Percentiles rank a stretch among this genome's conserved stretches.
Conservation (phyloP, 2,113 vertebrate species). For the Eurypyga helias region DNA sequence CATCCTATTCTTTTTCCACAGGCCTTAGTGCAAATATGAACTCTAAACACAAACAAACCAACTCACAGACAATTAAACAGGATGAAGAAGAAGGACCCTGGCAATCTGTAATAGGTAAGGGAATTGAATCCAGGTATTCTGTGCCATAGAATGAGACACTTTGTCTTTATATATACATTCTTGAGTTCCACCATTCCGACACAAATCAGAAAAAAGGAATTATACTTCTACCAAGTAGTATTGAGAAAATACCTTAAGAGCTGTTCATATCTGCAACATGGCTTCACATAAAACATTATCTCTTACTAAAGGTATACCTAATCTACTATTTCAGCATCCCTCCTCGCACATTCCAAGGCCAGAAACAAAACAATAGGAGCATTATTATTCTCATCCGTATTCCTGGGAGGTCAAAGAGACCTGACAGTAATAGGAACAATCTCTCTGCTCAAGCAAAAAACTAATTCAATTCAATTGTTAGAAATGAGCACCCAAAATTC, state of each 20-base stretch:
- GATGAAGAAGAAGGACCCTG: not conserved
- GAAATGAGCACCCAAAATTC: not conserved
- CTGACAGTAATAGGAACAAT: not conserved
- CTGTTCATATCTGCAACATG: not conserved
- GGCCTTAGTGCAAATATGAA: not conserved
- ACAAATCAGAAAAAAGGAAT: not conserved
- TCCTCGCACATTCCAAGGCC: not conserved
- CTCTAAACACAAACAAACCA: not conserved
- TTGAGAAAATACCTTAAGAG: not conserved
- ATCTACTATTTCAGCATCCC: not conserved
- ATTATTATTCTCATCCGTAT: not conserved
- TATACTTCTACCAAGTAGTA: not conserved
- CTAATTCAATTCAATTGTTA: not conserved
- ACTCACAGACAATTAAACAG: not conserved
- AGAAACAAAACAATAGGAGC: not conserved
- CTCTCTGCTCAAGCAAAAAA: not conserved
- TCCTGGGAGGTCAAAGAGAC: not conserved
- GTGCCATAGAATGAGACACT: not conserved
- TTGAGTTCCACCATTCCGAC: not conserved
- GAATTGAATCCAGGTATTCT: not conserved
- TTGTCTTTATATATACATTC: not conserved
- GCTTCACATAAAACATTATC: not conserved
- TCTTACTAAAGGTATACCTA: not conserved
- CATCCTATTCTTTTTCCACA: not conserved
- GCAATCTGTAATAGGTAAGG: not conserved